Evolutionary conservation across 2,888 invertebrate genomes (phyloP).

Genomic region (Prosopocoilus inquinatus): DNA sequence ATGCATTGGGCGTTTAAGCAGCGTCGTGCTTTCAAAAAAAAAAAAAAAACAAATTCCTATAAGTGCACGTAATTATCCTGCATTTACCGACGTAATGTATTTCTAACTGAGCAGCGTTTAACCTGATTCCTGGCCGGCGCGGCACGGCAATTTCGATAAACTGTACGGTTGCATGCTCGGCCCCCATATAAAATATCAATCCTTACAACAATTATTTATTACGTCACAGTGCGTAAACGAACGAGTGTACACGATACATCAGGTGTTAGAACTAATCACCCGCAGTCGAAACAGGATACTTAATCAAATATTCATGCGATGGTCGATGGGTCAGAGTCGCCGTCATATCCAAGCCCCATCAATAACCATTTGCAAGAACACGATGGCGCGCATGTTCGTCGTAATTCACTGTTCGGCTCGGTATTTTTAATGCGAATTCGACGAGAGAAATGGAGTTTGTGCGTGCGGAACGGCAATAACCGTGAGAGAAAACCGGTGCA

Average conservation of each 20-base stretch:
- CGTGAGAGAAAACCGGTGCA: constrained; percentile 36
- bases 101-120: too few species aligned
- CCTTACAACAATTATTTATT: constrained; percentile 16
- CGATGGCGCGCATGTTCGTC: constrained; percentile 34
- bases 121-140: too few species aligned
- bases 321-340: constrained; percentile 29
- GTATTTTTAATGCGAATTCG: constrained; percentile 37
- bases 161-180: too few species aligned
- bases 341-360: constrained; percentile 33
- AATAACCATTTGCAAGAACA: constrained; percentile 38
- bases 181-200: constrained; percentile 8
- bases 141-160: too few species aligned
- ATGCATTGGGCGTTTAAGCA: too few species aligned
- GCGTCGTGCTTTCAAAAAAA: too few species aligned
- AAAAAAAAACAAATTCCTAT: too few species aligned
- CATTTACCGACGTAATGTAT: too few species aligned
- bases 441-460: constrained; percentile 40
- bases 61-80: too few species aligned
- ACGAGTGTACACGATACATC: constrained; percentile 15
- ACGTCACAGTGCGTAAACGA: constrained; percentile 14
- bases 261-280: constrained; percentile 29
- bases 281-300: constrained; percentile 30
- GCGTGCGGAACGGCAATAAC: constrained; percentile 39
- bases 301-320: constrained; percentile 39
- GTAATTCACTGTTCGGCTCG: constrained; percentile 36